Percentiles rank a stretch among this genome's conserved stretches.
Evolutionary conservation across 2,113 vertebrate species (phyloP).

Genomic region (Mus spicilegus): DNA sequence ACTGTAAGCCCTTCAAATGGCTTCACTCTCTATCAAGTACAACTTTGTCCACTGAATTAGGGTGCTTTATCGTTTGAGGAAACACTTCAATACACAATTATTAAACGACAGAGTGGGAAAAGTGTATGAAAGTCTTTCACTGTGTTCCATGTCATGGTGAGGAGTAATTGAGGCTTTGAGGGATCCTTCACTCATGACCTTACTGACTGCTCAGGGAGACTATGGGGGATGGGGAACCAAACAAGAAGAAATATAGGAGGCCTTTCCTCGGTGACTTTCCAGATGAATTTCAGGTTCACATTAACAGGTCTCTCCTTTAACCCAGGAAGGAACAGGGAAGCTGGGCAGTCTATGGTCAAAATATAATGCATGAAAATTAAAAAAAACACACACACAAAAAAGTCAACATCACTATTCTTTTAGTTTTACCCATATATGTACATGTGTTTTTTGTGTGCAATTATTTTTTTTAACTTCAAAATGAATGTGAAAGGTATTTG

Average conservation of each 20-base stretch:
- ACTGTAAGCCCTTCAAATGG: slow-evolving; percentile 43
- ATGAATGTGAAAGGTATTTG: not conserved
- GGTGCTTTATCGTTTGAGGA: slow-evolving; percentile 35
- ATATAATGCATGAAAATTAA: not conserved
- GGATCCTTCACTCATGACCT: not conserved
- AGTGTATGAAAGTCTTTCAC: not conserved
- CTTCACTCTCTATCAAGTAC: slow-evolving; percentile 31
- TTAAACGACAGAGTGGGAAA: not conserved
- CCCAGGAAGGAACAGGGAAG: rapidly evolving
- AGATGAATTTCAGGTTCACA: not conserved
- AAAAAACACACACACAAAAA: not conserved
- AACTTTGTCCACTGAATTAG: slow-evolving; percentile 33
- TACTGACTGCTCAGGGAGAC: not conserved
- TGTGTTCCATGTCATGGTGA: not conserved
- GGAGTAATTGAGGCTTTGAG: not conserved
- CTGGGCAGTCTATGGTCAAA: not conserved
- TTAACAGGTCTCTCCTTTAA: not conserved
- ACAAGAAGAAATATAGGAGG: not conserved
- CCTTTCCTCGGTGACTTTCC: not conserved
- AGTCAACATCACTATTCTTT: not conserved
- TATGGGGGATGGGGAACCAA: not conserved
- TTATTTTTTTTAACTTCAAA: not conserved
- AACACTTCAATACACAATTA: slow-evolving; percentile 53
- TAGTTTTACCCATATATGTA: not conserved
- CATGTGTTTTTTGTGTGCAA: not conserved